phyloP scores from a whole-genome alignment of 2,888 invertebrate species.

The Metellina segmentata region DNA sequence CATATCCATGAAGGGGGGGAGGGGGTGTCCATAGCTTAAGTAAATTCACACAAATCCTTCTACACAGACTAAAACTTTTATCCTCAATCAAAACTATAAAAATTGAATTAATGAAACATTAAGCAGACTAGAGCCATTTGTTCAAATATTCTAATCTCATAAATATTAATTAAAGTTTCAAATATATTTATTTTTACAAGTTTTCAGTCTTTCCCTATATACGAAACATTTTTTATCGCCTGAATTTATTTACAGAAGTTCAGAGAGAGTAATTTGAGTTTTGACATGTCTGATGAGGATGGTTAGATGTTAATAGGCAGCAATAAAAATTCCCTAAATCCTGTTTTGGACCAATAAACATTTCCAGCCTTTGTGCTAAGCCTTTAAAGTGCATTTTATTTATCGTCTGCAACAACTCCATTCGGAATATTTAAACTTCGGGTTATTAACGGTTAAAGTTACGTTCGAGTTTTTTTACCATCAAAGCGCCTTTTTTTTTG shows the following conservation, averaged over 20 bases:
- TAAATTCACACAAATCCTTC: no score
- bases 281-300: not conserved
- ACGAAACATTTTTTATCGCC: not conserved
- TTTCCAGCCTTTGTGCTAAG: not conserved
- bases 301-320: not conserved
- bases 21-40: no score
- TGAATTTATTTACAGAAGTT: not conserved
- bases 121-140: no score
- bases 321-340: not conserved
- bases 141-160: no score
- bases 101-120: no score
- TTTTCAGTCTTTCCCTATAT: no score
- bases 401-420: not conserved
- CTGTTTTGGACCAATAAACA: not conserved
- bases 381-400: not conserved
- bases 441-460: not conserved
- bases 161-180: no score
- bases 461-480: not conserved
- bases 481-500: not conserved
- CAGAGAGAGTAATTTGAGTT: not conserved
- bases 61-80: no score
- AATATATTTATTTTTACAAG: no score
- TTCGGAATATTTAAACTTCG: not conserved
- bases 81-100: no score
- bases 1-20: no score